These are phyloP conservation scores for Halictus rubicundus DNA, from an alignment of 1,140 invertebrate species.

Conservation along the genomic window DNA sequence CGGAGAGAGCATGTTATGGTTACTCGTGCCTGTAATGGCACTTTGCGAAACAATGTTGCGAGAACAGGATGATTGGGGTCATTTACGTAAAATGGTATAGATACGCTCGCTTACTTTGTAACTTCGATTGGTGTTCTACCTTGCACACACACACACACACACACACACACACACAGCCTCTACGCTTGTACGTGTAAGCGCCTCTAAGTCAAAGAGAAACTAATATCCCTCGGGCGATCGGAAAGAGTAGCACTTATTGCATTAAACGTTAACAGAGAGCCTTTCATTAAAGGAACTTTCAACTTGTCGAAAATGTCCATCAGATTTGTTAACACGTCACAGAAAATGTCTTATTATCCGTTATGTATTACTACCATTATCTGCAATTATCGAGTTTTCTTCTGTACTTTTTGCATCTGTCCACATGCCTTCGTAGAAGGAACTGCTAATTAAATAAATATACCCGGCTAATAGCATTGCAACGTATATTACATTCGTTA, in stretches of 20 bases:
- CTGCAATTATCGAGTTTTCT: neutral
- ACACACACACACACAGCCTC: too few species aligned
- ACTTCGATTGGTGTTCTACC: neutral
- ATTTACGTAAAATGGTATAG: slow-evolving; percentile 33
- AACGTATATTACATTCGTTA: too few species aligned
- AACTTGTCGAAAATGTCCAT: neutral
- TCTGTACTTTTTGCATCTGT: too few species aligned
- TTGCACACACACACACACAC: too few species aligned
- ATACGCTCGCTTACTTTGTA: slow-evolving; percentile 15
- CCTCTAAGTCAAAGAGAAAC: neutral
- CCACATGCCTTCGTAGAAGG: too few species aligned
- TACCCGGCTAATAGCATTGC: too few species aligned
- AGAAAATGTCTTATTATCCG: neutral
- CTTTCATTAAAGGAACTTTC: slow-evolving; percentile 5
- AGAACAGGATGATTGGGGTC: slow-evolving; percentile 28
- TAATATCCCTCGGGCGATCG: neutral
- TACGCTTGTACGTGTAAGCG: neutral
- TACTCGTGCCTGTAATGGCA: slow-evolving; percentile 38
- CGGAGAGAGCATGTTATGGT: slow-evolving; percentile 5
- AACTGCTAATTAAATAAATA: too few species aligned
- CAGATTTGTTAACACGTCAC: neutral
- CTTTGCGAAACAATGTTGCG: slow-evolving; percentile 27
- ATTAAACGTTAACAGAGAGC: slow-evolving; percentile 4
- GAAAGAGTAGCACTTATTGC: slow-evolving; percentile 7
- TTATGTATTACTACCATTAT: neutral